Conservation (phyloP, 53 echinoderm and acorn worm species). For the Actinopyga echinites region DNA sequence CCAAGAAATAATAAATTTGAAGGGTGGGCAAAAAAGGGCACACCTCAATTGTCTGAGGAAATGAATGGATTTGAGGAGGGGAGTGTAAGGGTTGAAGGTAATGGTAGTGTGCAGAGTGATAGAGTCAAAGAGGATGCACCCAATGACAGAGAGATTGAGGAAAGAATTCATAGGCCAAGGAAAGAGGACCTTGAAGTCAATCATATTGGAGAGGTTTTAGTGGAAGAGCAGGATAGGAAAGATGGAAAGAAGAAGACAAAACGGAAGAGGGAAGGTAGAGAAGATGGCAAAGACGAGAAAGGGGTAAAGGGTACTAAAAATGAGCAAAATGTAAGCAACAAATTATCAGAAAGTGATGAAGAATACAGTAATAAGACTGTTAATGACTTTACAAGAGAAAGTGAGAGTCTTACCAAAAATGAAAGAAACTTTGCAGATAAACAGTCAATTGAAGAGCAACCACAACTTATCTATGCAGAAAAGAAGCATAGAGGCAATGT, state of each 20-base stretch:
- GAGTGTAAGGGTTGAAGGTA: neutral
- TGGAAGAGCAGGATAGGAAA: neutral
- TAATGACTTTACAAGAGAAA: neutral
- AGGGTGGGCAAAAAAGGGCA: constrained; percentile 27
- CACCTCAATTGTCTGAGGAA: too few species aligned
- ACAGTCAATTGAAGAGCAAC: neutral
- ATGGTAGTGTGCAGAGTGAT: neutral
- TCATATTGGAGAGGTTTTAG: neutral
- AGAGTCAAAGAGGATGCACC: neutral
- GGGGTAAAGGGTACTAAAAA: neutral
- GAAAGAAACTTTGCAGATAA: constrained; percentile 1
- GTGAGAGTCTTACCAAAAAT: neutral
- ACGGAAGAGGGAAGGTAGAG: neutral
- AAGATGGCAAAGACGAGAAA: neutral
- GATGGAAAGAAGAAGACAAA: neutral
- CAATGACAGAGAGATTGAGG: neutral
- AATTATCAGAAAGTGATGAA: neutral
- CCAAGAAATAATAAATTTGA: constrained; percentile 84
- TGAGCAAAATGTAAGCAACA: neutral
- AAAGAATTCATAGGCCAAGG: neutral
- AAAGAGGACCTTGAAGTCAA: too few species aligned
- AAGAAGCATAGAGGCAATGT: neutral
- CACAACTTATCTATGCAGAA: constrained; percentile 23
- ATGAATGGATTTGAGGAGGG: too few species aligned
- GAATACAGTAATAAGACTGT: neutral